Base-by-base conservation (phyloP, 2,113 vertebrate genomes). In the Romanogobio albipinnatus region DNA sequence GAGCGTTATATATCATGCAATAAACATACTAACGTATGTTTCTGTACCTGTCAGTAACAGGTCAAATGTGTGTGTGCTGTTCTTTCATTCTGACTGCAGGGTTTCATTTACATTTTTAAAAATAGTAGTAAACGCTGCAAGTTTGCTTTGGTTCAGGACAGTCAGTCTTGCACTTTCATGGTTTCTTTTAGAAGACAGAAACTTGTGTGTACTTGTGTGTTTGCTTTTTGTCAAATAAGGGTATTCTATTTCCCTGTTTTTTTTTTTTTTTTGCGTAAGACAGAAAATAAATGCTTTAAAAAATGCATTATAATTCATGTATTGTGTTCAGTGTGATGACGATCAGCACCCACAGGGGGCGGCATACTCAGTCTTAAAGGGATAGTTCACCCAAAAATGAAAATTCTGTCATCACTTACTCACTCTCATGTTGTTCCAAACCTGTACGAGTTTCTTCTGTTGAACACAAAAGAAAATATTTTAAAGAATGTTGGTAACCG, bases 301-400 rank as follows among this genome's bases (percentile, higher is more conserved):
- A 29, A 78, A 79, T 1, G 58, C 15, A 6, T 62, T 53, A 3
- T 9, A 6, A 17, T 22, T 70, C 22, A 14, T 76, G 58, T 53
- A 10, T 36, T 58, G 43, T 70, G 14, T 51, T 24, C 24, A 26
- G 15, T 89, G 86, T 68, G 85, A 19, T 89, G 4, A 56, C 3
- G 24, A 0, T 43, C 4, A 3, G 1, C 83, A 4, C 33, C 90
- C 93, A 92, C 82, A 76, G 87, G 81, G 76, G 90, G 85, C 89
- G 68, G 47, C 47, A 77, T 45, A 11, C 13, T 49, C 0, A 24
- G 17, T 71, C 19, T 56, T 56, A 56, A 49, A 14, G 13, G 13
- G 1, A 15, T 51, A 51, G 49, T 29, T 29, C 29, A 49, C 47
- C 3, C 3, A 49, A 49, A 49, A 9, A 45, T 45, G 8, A 45